A percentile compares a stretch with the other conserved stretches of the same genome.
Conservation (phyloP, 1,140 invertebrate genomes). For the Hesperophylax magnus region DNA sequence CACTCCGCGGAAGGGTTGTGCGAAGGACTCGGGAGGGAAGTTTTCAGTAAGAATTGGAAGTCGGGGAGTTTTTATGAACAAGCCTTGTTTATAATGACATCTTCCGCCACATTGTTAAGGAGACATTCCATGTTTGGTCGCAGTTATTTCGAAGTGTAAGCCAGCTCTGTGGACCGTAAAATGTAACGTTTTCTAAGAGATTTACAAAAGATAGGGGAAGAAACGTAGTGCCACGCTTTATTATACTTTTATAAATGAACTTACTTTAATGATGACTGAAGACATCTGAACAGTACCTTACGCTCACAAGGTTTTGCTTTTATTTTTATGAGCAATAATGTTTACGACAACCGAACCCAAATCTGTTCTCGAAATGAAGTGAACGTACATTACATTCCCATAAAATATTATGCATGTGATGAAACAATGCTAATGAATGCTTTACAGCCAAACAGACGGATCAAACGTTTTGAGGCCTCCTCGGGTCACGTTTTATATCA, state of each 20-base stretch:
- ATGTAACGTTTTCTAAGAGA: slow-evolving; percentile 43
- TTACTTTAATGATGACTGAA: slow-evolving; percentile 35
- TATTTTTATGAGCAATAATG: slow-evolving; percentile 5
- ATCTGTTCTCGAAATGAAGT: background rate
- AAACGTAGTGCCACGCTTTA: slow-evolving; percentile 29
- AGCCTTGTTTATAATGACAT: slow-evolving; percentile 44
- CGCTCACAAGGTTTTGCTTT: slow-evolving; percentile 24
- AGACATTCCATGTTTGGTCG: slow-evolving; percentile 56
- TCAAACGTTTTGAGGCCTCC: background rate
- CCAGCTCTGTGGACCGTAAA: slow-evolving; percentile 32
- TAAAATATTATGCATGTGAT: too few species aligned
- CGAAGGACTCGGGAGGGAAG: background rate
- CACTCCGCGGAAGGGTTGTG: slow-evolving; percentile 22
- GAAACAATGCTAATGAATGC: too few species aligned
- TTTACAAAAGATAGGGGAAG: slow-evolving; percentile 42
- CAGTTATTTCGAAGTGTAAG: slow-evolving; percentile 49
- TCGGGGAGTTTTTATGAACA: slow-evolving; percentile 36
- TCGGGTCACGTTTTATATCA: background rate
- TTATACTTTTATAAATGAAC: slow-evolving; percentile 39
- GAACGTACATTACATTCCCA: too few species aligned
- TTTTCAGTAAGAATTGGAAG: background rate
- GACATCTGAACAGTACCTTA: background rate
- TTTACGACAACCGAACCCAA: background rate
- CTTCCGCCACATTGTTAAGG: slow-evolving; percentile 25
- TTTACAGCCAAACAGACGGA: background rate